Evolutionary conservation across 2,888 invertebrate species (phyloP).

Genomic region (Tuberolachnus salignus): DNA sequence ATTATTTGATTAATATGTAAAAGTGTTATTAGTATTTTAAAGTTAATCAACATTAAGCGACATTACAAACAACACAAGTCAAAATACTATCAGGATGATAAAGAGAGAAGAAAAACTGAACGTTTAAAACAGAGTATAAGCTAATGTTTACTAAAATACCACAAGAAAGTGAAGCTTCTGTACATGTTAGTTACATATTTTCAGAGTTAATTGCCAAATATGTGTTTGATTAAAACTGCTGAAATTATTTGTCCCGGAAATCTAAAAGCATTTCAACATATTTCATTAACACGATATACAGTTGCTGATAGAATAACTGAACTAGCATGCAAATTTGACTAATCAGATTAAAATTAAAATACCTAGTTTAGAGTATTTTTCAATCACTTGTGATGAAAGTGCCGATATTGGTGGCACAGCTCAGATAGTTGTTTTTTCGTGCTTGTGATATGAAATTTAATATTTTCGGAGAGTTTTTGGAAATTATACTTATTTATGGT

Average conservation of each 20-base stretch:
- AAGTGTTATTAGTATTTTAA: not conserved
- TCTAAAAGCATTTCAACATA: not conserved
- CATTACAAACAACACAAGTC: constrained; percentile 6
- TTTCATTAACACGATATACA: not conserved
- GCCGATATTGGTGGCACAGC: not conserved
- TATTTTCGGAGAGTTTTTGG: not conserved
- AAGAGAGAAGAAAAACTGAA: no score
- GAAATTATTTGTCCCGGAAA: no score
- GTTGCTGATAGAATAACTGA: not conserved
- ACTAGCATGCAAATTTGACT: not conserved
- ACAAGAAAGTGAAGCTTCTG: no score
- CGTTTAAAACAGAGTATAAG: no score
- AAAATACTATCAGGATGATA: no score
- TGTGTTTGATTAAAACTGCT: no score
- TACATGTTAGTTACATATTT: no score
- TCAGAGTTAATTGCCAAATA: no score
- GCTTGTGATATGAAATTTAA: no score
- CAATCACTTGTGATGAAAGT: no score
- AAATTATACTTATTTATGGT: no score
- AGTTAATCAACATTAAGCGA: not conserved
- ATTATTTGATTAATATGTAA: not conserved
- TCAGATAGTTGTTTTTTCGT: not conserved
- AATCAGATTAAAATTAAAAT: no score
- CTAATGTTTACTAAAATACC: not conserved
- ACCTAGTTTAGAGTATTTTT: not conserved